Conservation (phyloP, 2,113 vertebrate genomes). For the Leptocoma aspasia region DNA sequence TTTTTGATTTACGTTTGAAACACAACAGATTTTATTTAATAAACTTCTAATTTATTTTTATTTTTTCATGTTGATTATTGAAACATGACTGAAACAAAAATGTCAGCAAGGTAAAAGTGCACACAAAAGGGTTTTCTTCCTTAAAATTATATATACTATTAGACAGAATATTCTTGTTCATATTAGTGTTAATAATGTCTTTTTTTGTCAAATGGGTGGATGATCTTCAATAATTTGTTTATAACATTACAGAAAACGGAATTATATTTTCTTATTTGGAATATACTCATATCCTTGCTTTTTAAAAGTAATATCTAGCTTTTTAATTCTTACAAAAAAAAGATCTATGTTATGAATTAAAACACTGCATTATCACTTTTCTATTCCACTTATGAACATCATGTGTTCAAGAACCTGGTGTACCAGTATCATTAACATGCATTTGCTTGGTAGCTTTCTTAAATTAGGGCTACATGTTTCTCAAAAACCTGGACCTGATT, state of each 20-base stretch:
- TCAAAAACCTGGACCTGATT: conserved; percentile 51
- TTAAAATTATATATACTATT: background rate
- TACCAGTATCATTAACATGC: background rate
- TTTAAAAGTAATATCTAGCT: background rate
- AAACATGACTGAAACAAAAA: background rate
- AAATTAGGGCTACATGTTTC: background rate
- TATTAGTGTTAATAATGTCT: background rate
- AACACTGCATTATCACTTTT: background rate
- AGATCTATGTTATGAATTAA: background rate
- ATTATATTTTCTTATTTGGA: background rate
- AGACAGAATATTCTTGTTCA: background rate
- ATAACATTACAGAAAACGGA: background rate
- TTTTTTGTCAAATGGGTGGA: background rate
- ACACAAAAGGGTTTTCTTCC: background rate
- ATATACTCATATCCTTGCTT: background rate
- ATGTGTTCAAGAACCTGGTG: background rate
- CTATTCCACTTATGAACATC: background rate
- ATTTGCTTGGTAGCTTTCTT: background rate
- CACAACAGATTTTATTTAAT: background rate
- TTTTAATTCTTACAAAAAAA: background rate
- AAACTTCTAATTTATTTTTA: background rate
- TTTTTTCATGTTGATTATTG: background rate
- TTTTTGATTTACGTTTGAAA: background rate
- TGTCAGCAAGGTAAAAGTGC: background rate
- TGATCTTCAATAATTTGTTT: background rate